Evolutionary conservation across 1,140 invertebrate species (phyloP).

Genomic region (Bombus confusus): DNA sequence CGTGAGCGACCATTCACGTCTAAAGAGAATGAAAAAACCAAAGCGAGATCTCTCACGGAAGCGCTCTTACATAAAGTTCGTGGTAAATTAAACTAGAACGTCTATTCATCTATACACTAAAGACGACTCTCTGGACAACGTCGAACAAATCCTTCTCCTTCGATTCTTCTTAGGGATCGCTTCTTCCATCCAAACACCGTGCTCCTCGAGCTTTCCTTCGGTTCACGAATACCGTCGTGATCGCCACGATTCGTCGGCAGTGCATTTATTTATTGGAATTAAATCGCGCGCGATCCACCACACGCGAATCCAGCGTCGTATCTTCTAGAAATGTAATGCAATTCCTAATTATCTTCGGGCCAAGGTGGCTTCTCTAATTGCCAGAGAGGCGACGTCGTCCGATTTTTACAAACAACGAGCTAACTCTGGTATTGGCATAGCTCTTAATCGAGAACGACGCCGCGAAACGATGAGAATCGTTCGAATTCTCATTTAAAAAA

Average conservation of each 20-base stretch:
- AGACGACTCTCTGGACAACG: neutral
- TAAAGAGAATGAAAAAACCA: neutral
- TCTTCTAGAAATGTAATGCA: neutral
- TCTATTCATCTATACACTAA: conserved; percentile 3
- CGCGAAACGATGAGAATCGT: neutral
- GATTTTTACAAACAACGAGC: no score
- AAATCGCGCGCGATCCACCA: conserved; percentile 38
- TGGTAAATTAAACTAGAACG: conserved; percentile 21
- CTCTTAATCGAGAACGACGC: neutral
- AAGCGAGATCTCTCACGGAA: conserved; percentile 37
- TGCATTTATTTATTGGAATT: conserved; percentile 50
- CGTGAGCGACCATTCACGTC: neutral
- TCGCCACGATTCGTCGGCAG: conserved; percentile 57
- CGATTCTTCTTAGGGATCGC: neutral
- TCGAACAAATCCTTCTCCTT: conserved; percentile 19
- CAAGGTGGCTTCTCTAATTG: conserved; percentile 3
- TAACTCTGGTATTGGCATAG: neutral
- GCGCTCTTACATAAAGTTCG: neutral
- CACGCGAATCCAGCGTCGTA: neutral
- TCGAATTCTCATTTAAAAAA: no score
- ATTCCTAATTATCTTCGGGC: neutral
- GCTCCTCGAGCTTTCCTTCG: neutral
- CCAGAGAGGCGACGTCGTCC: neutral
- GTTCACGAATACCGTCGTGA: conserved; percentile 28
- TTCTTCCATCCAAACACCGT: neutral